phyloP scores from a whole-genome alignment of 2,888 invertebrate genomes.

The Hyalella azteca region DNA sequence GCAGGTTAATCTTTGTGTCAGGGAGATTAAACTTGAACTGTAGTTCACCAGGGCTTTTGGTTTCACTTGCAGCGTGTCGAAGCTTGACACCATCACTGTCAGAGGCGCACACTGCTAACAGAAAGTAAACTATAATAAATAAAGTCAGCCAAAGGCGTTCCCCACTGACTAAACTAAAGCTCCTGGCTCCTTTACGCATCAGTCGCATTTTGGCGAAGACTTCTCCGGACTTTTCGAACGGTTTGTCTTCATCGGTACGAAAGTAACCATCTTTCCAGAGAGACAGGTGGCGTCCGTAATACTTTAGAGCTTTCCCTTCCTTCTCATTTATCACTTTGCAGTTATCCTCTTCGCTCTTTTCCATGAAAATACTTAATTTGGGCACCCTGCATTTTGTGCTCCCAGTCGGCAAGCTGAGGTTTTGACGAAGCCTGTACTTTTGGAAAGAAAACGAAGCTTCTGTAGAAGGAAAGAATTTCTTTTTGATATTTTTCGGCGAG shows the following conservation, averaged over 20 bases:
- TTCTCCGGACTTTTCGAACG: constrained; percentile 11
- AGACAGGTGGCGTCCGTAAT: constrained; percentile 16
- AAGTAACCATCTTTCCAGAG: constrained; percentile 29
- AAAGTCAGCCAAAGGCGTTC: neutral
- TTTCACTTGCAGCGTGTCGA: constrained; percentile 21
- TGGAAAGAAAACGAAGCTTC: constrained; percentile 5
- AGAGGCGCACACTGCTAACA: neutral
- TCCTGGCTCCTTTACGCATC: constrained; percentile 7
- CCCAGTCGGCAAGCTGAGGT: neutral
- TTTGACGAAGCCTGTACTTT: neutral
- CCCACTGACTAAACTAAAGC: neutral
- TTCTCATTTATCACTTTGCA: constrained; percentile 22
- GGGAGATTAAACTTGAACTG: neutral
- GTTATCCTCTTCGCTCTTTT: neutral
- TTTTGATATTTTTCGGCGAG: constrained; percentile 10
- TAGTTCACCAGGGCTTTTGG: neutral
- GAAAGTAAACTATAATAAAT: constrained; percentile 6
- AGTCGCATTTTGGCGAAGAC: constrained; percentile 22
- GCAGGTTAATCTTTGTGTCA: neutral
- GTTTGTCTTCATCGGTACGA: constrained; percentile 15
- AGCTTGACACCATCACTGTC: constrained; percentile 24
- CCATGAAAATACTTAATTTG: neutral
- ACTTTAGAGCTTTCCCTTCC: constrained; percentile 33
- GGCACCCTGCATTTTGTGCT: neutral
- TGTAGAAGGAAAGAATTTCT: neutral